Percentiles rank a stretch among this genome's conserved stretches.
Conservation (phyloP, 2,113 vertebrate species). For the Mola mola region DNA sequence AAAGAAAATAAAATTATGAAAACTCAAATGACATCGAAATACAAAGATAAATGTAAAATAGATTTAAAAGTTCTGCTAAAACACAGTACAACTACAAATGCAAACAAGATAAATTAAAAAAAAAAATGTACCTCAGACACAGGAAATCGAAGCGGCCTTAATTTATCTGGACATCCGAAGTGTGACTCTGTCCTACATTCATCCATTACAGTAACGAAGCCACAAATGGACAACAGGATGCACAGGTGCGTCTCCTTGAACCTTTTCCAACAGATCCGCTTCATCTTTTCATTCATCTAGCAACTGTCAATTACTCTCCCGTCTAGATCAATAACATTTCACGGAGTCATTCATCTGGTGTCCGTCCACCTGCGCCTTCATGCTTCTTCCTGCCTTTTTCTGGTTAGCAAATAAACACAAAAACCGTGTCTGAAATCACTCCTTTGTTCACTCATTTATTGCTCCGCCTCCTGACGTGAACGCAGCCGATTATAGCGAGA, state of each 20-base stretch:
- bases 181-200: conserved; percentile 17
- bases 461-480: too few relatives aligned
- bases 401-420: background rate
- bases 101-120: conserved; percentile 12
- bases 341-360: conserved; percentile 17
- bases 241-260: conserved; percentile 42
- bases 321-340: conserved; percentile 28
- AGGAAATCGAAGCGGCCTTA: conserved; percentile 11
- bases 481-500: too few relatives aligned
- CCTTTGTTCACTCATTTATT: background rate
- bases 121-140: conserved; percentile 17
- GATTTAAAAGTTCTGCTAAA: too few relatives aligned
- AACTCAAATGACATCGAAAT: too few relatives aligned
- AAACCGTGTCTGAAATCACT: background rate
- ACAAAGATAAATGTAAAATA: background rate
- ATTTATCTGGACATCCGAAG: conserved; percentile 44
- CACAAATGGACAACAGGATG: conserved; percentile 11
- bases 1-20: background rate
- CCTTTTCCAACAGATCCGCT: background rate
- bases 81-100: background rate
- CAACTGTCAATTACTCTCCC: conserved; percentile 23
- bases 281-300: conserved; percentile 21
- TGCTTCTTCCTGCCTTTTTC: background rate
- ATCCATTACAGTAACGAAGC: conserved; percentile 56
- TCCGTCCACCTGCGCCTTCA: background rate